phyloP scores from a whole-genome alignment of 1,140 invertebrate species.

The Macrosteles quadrilineatus region DNA sequence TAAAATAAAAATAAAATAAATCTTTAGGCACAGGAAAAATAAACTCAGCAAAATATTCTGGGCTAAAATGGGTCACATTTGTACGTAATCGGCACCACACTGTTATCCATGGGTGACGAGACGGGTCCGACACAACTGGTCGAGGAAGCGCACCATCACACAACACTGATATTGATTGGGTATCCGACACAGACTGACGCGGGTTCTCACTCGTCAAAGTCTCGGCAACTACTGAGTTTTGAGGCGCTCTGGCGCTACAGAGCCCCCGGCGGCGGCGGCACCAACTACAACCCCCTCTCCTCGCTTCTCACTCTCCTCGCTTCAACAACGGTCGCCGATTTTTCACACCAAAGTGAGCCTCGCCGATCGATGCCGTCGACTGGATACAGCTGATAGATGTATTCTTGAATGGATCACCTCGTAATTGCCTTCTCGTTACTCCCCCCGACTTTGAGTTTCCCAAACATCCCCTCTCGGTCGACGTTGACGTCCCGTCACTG shows the following conservation, averaged over 20 bases:
- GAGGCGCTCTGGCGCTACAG: neutral
- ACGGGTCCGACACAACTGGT: neutral
- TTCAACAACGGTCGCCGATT: constrained; percentile 21
- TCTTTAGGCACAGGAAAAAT: constrained; percentile 3
- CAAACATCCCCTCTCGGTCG: too few species aligned
- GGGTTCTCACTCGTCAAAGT: neutral
- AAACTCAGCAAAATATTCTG: neutral
- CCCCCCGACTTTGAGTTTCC: neutral
- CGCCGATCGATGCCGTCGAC: constrained; percentile 23
- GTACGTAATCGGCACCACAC: neutral
- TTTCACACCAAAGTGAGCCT: constrained; percentile 28
- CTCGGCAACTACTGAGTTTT: constrained; percentile 14
- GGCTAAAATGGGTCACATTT: constrained; percentile 3
- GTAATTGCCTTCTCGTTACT: constrained; percentile 18
- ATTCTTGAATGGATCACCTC: constrained; percentile 18
- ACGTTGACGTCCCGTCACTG: too few species aligned
- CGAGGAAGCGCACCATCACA: neutral
- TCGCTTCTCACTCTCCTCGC: neutral
- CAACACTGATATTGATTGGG: constrained; percentile 13
- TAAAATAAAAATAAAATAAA: neutral
- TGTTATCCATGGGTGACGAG: neutral
- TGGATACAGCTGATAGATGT: constrained; percentile 24
- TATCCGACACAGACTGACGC: neutral
- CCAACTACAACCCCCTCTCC: constrained; percentile 14
- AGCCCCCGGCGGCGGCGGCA: constrained; percentile 13